A percentile compares a stretch with the other conserved stretches of the same genome.
phyloP scores from a whole-genome alignment of 2,888 invertebrate genomes.

The Anoplius nigerrimus region DNA sequence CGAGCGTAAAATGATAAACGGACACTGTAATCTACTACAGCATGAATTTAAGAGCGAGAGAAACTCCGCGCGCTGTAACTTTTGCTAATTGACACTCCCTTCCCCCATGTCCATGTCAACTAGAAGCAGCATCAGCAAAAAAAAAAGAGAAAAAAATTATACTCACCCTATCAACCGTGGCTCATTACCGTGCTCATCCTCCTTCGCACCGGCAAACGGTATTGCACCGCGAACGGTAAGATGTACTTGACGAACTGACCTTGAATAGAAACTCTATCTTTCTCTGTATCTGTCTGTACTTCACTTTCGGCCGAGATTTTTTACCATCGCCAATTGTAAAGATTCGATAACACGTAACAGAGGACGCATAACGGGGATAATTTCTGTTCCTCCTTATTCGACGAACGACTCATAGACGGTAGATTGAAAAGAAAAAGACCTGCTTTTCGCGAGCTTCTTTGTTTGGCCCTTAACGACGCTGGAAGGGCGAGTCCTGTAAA shows the following conservation, averaged over 20 bases:
- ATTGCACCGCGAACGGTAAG: slow-evolving; percentile 11
- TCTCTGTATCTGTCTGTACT: not conserved
- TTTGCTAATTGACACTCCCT: not conserved
- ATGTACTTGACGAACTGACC: not conserved
- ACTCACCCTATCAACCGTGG: not conserved
- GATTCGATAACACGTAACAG: not conserved
- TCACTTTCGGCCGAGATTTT: slow-evolving; percentile 24
- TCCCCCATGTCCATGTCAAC: too few species aligned
- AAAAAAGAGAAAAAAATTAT: not conserved
- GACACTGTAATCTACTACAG: slow-evolving; percentile 4
- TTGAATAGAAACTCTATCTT: not conserved
- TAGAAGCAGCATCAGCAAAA: not conserved
- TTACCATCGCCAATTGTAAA: slow-evolving; percentile 11
- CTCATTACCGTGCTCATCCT: slow-evolving; percentile 10
- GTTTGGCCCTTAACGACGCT: too few species aligned
- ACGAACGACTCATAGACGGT: not conserved
- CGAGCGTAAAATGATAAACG: not conserved
- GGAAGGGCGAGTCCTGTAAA: too few species aligned
- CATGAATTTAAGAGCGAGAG: not conserved
- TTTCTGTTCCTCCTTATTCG: slow-evolving; percentile 3
- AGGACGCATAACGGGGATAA: too few species aligned
- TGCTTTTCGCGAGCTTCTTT: too few species aligned
- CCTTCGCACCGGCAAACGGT: slow-evolving; percentile 2
- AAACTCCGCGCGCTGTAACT: not conserved
- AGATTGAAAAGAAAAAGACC: too few species aligned